phyloP scores from a whole-genome alignment of 92 coral and sea anemone genomes.

The Ricordea florida region DNA sequence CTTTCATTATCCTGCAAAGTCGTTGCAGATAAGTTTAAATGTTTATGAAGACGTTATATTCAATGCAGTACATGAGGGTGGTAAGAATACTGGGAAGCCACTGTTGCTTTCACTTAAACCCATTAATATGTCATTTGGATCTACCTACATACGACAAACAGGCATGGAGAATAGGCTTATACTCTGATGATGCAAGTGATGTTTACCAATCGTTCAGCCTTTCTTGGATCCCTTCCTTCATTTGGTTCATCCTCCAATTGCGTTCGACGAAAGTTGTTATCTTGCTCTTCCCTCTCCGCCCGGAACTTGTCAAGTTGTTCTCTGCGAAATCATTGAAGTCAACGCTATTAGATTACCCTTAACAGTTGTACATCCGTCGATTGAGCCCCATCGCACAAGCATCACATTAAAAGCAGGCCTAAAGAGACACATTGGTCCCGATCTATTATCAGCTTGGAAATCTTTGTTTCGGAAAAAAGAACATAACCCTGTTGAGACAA shows the following conservation, averaged over 20 bases:
- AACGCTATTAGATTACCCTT: slow-evolving; percentile 1
- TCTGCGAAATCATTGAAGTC: slow-evolving; percentile 12
- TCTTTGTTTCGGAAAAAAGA: neutral
- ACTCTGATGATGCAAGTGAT: neutral
- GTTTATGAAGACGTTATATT: slow-evolving; percentile 17
- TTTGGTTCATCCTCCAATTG: neutral
- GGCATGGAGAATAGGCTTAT: neutral
- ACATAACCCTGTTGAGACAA: neutral
- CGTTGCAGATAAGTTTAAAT: slow-evolving; percentile 4
- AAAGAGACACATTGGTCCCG: neutral
- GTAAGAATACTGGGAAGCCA: slow-evolving; percentile 3
- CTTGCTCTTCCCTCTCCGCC: too few relatives aligned
- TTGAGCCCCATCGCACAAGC: slow-evolving; percentile 7
- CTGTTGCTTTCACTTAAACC: neutral
- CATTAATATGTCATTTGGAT: neutral
- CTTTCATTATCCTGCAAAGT: neutral
- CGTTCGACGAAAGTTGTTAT: too few relatives aligned
- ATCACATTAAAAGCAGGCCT: slow-evolving; percentile 10
- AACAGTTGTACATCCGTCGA: neutral
- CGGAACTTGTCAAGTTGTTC: neutral
- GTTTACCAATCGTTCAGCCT: slow-evolving; percentile 8
- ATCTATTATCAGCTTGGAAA: neutral
- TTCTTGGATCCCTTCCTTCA: neutral
- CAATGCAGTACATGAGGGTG: slow-evolving; percentile 4
- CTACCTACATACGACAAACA: neutral